These are phyloP conservation scores for Arion vulgaris DNA, from an alignment of 1,140 invertebrate genomes.

Conservation along the genomic window DNA sequence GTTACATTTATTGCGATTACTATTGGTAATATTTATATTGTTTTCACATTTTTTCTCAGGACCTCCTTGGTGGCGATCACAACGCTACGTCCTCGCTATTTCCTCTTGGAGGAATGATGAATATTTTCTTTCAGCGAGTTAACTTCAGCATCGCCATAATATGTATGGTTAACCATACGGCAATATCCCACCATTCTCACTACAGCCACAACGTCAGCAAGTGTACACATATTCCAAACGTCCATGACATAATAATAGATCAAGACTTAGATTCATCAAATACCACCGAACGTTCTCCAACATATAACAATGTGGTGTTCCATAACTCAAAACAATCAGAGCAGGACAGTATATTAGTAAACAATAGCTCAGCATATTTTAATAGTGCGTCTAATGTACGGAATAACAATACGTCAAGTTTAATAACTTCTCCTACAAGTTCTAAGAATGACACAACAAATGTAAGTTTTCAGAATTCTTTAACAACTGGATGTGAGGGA, in stretches of 20 bases:
- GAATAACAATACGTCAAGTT: too few species aligned
- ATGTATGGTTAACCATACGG: conserved; percentile 49
- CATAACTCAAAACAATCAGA: neutral
- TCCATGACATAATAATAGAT: neutral
- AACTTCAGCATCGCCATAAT: conserved; percentile 45
- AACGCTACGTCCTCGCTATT: conserved; percentile 36
- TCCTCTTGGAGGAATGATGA: conserved; percentile 20
- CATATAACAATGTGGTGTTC: neutral
- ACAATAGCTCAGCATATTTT: too few species aligned
- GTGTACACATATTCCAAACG: neutral
- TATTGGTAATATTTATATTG: too few species aligned
- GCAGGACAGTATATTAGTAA: too few species aligned
- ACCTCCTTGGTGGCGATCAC: conserved; percentile 41
- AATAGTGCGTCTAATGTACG: too few species aligned
- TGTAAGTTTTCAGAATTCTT: too few species aligned
- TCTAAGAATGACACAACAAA: too few species aligned
- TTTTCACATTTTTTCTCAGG: conserved; percentile 1
- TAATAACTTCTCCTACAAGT: too few species aligned
- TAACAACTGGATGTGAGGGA: too few species aligned
- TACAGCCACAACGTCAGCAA: neutral
- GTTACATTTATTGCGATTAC: too few species aligned
- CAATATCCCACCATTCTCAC: neutral
- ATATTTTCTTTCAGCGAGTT: conserved; percentile 38
- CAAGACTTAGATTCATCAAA: neutral
- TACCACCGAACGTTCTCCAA: neutral